These are phyloP conservation scores for Oncopodura yosiiana DNA, from an alignment of 1,140 invertebrate genomes.

Conservation along the genomic window DNA sequence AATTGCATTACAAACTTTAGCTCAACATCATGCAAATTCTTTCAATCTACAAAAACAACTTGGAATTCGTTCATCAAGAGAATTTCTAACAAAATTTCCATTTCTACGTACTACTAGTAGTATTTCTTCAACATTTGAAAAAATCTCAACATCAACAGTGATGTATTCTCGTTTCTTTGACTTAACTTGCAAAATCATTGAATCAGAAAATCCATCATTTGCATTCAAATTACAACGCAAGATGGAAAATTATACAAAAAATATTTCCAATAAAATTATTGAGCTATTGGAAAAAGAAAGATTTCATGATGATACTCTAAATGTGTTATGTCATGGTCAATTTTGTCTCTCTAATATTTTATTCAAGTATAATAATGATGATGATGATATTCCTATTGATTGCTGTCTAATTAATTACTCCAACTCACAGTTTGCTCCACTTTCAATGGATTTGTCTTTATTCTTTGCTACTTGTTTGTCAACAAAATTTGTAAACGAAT, in stretches of 20 bases:
- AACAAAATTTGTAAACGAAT: not conserved
- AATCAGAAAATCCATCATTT: slow-evolving; percentile 16
- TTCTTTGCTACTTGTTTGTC: slow-evolving; percentile 8
- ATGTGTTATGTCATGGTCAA: slow-evolving; percentile 18
- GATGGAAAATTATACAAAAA: not conserved
- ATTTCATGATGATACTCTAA: slow-evolving; percentile 14
- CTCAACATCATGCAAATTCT: slow-evolving; percentile 16
- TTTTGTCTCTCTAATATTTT: not conserved
- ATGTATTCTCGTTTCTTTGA: slow-evolving; percentile 7
- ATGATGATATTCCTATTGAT: not conserved
- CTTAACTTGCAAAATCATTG: slow-evolving; percentile 4
- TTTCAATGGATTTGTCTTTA: slow-evolving; percentile 8
- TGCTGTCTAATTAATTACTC: slow-evolving; percentile 9
- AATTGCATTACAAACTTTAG: slow-evolving; percentile 9
- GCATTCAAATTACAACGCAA: slow-evolving; percentile 16
- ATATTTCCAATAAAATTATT: slow-evolving; percentile 3
- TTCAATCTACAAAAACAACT: slow-evolving; percentile 9
- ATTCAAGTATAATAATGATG: slow-evolving; percentile 6
- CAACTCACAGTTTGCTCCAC: slow-evolving; percentile 2
- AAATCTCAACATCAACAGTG: not conserved
- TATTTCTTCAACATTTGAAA: not conserved
- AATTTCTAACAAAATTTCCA: slow-evolving; percentile 9
- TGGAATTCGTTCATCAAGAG: not conserved
- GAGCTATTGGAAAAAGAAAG: slow-evolving; percentile 16
- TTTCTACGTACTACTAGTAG: not conserved